Percentiles rank a stretch among this genome's conserved stretches.
phyloP scores from a whole-genome alignment of 1,140 invertebrate species.

The Pseudomyrmex dendroicus region DNA sequence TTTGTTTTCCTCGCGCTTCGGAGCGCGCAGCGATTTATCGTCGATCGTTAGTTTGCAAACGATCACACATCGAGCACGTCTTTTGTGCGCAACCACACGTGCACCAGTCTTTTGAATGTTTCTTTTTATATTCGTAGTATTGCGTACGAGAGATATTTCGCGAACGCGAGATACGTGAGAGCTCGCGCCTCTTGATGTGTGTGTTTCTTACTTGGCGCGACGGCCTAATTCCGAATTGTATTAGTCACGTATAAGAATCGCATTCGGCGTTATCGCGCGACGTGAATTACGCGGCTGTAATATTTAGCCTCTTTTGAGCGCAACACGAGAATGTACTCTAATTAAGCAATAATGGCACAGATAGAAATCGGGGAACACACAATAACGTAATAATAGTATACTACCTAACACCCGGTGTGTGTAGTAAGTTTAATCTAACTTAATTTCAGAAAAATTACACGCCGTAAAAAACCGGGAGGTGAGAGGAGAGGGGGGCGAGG shows the following conservation, averaged over 20 bases:
- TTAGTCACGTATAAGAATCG: not conserved
- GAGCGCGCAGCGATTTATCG: too few species aligned
- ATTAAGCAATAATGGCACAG: slow-evolving; percentile 19
- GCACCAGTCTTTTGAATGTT: not conserved
- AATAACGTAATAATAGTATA: not conserved
- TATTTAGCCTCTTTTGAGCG: not conserved
- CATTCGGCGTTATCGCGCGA: not conserved
- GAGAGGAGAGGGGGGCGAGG: too few species aligned
- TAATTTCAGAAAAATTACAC: slow-evolving; percentile 4
- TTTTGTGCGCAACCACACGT: slow-evolving; percentile 3
- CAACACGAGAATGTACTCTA: slow-evolving; percentile 3
- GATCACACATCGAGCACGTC: not conserved
- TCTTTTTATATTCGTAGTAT: slow-evolving; percentile 5
- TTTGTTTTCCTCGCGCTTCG: too few species aligned
- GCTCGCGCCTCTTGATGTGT: not conserved
- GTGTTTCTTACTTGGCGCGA: not conserved
- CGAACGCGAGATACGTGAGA: not conserved
- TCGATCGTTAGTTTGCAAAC: not conserved
- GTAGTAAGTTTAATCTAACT: slow-evolving; percentile 19
- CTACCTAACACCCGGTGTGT: not conserved
- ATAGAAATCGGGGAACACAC: not conserved
- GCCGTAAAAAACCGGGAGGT: not conserved
- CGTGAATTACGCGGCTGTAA: not conserved
- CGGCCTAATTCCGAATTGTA: not conserved
- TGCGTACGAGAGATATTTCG: too few species aligned